Evolutionary conservation across 1,140 invertebrate species (phyloP), one percentile per base, ranked within the genome.

Genomic region (Popillia japonica): DNA sequence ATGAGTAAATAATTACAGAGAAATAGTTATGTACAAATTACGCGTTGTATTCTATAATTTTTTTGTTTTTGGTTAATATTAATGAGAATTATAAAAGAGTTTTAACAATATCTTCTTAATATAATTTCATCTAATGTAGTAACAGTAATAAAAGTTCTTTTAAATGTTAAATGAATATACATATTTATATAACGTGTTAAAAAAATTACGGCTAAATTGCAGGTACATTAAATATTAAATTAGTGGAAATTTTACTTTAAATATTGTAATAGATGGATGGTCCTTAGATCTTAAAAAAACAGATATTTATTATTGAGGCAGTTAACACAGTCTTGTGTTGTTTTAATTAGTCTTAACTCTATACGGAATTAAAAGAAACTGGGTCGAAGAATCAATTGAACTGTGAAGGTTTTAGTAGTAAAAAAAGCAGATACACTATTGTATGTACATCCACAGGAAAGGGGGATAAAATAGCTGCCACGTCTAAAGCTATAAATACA

Each of bases 151-250:
- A 64, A 64, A 20, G 61, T 23, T n/a, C n/a, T 20, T 64, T 17
- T 27, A 64, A 64, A 64, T 23, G 61, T 22, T 64, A 23, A 64
- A 64, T 64, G 61, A 23, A 64, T 64, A 64, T 64, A 64, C 23
- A 64, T 6, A 22, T 9, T 22, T 0, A 61, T 61, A 22, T 7
- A 7, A 14, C 17, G 14, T 14, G 17, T 0, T 61, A 61, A 61
- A 17, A 61, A 27, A 64, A 64, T 64, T 64, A 64, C 17, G 10
- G 17, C 23, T 22, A 64, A 64, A 64, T 64, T 64, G 61, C 61
- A 64, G 61, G 61, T 64, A 64, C 61, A 64, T 64, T 64, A 48
- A 14, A 48, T 48, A 48, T 48, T 48, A 48, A 14, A 48, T 48
- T 48, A 48, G 44, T 48, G 17, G 11, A 48, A 48, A 48, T 48